phyloP scores from a whole-genome alignment of 1,140 invertebrate species.

The Anadara kagoshimensis region DNA sequence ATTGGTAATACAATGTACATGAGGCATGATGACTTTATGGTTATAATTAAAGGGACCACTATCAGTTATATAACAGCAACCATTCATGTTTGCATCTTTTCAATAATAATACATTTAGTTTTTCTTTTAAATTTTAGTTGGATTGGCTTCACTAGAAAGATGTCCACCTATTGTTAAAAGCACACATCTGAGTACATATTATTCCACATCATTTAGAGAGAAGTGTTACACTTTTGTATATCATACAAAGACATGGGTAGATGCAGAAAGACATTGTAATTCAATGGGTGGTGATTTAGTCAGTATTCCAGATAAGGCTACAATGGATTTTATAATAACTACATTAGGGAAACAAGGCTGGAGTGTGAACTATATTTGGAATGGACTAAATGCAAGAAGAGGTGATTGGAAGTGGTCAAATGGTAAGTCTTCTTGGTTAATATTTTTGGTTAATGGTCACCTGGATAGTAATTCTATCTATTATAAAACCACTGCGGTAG shows the following conservation, averaged over 20 bases:
- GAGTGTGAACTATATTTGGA: conserved; percentile 56
- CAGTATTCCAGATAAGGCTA: conserved; percentile 38
- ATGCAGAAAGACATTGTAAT: conserved; percentile 46
- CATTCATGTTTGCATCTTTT: too few relatives aligned
- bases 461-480: too few relatives aligned
- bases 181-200: not conserved
- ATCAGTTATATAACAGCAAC: too few relatives aligned
- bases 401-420: conserved; percentile 55
- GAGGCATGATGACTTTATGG: too few relatives aligned
- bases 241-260: conserved; percentile 50
- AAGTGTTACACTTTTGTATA: conserved; percentile 57
- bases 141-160: not conserved
- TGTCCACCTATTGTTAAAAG: conserved; percentile 16
- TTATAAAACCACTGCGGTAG: too few relatives aligned
- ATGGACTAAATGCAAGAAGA: conserved; percentile 42
- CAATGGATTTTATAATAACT: conserved; percentile 52
- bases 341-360: conserved; percentile 47
- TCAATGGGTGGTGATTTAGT: conserved; percentile 53
- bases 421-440: conserved; percentile 33
- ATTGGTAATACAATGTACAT: too few relatives aligned
- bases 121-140: not conserved
- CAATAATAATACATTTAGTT: too few relatives aligned
- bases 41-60: too few relatives aligned
- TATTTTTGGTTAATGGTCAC: too few relatives aligned
- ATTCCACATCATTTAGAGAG: conserved; percentile 14